These are phyloP conservation scores for Prosopocoilus inquinatus DNA, from an alignment of 2,888 invertebrate species.

Conservation along the genomic window DNA sequence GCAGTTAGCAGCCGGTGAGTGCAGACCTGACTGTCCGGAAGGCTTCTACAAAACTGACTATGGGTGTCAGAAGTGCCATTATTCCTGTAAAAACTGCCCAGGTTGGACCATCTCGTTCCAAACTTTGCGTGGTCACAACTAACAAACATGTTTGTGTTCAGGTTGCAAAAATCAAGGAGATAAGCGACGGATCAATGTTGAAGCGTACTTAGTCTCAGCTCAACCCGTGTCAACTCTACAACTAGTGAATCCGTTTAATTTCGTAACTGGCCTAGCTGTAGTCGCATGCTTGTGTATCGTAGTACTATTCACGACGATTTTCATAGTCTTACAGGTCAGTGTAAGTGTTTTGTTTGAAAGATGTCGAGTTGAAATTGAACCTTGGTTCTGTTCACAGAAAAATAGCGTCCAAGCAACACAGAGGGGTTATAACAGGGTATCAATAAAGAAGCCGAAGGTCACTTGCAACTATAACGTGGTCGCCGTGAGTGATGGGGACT, in stretches of 20 bases:
- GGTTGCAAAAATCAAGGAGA: constrained; percentile 49
- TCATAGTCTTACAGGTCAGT: constrained; percentile 70
- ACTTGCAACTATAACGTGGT: constrained; percentile 53
- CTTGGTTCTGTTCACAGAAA: constrained; percentile 35
- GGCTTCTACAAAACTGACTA: constrained; percentile 80
- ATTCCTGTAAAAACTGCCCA: constrained; percentile 83
- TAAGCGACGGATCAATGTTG: constrained; percentile 49
- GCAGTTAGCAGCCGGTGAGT: constrained; percentile 81
- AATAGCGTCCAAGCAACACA: constrained; percentile 45
- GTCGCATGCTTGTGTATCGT: constrained; percentile 68
- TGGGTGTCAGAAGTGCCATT: constrained; percentile 86
- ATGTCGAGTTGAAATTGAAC: too few relatives aligned
- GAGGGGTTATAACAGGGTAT: constrained; percentile 48
- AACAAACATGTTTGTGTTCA: constrained; percentile 21
- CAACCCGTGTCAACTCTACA: constrained; percentile 49
- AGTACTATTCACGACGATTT: constrained; percentile 67
- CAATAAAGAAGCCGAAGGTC: constrained; percentile 51
- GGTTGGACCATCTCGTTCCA: constrained; percentile 55
- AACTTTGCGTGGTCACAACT: not conserved
- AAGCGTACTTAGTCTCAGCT: constrained; percentile 47
- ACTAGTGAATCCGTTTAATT: constrained; percentile 56
- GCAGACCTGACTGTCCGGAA: constrained; percentile 82
- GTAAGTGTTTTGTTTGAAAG: not conserved
- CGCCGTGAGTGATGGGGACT: constrained; percentile 48
- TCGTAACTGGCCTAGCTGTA: constrained; percentile 65